Evolutionary conservation across 2,888 invertebrate species (phyloP).

Genomic region (Dryadula phaetusa): DNA sequence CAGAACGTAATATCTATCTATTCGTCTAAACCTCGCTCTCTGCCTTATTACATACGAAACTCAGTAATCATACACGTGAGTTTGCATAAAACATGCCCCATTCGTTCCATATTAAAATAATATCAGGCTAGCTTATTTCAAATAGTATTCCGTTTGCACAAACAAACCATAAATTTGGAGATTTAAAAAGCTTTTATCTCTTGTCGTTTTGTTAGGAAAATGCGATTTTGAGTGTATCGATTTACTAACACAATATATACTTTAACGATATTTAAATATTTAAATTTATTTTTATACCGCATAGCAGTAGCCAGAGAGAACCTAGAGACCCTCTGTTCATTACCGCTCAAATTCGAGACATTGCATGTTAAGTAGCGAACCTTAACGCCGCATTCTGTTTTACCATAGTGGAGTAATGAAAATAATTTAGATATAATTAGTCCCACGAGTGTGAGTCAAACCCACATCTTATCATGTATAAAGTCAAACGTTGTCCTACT

Average conservation of each 20-base stretch:
- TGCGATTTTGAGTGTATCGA: constrained; percentile 30
- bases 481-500: no score
- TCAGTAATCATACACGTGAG: constrained; percentile 53
- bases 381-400: no score
- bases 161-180: constrained; percentile 65
- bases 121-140: constrained; percentile 52
- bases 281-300: no score
- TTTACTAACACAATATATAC: background rate
- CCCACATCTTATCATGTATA: no score
- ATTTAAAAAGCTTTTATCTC: constrained; percentile 67
- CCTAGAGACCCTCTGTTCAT: no score
- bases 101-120: constrained; percentile 56
- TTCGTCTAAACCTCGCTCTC: constrained; percentile 8
- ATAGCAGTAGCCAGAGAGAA: no score
- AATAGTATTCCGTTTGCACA: constrained; percentile 73
- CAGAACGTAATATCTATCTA: constrained; percentile 1
- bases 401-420: no score
- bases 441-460: no score
- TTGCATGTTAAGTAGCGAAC: no score
- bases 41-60: constrained; percentile 17
- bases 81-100: constrained; percentile 55
- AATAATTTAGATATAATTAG: no score
- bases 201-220: constrained; percentile 48
- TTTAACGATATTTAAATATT: no score
- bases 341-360: no score